Evolutionary conservation across 2,113 vertebrate genomes (phyloP), one percentile per base, ranked within the genome.

Genomic region (Sander lucioperca): DNA sequence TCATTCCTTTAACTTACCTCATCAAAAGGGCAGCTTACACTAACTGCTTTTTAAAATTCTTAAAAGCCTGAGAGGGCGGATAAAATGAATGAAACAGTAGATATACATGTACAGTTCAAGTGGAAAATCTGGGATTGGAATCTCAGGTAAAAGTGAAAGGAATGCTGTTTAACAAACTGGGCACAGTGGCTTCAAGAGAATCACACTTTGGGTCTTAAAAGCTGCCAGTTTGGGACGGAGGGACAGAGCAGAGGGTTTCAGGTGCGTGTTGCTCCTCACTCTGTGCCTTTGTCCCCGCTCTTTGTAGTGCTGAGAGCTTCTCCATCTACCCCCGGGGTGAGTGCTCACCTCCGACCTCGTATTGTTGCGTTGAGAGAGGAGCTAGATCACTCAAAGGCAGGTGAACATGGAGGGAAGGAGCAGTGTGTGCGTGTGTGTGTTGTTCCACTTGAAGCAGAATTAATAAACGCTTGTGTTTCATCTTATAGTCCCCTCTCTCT

Each of bases 241-340:
- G 56, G 84, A 66, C 62, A 47, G 72, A 80, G 82, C 39, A 4
- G 63, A 68, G 73, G 69, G 68, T 75, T 92, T 87, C 87, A 90
- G 86, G 83, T 93, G 93, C 68, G 69, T 65, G 79, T 76, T 57
- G 77, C 78, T 82, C 73, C 74, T 86, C 70, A n/a, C 80, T 84
- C 78, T 75, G 75, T 8, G 80, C 74, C 80, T 90, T 91, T 92
- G 89, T 92, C 83, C 79, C 70, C 13, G 50, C 79, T 86, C 91
- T 92, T 89, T 93, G 91, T 92, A 86, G 73, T 82, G 74, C 82
- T 88, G 89, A 90, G 88, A 91, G 85, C 90, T 83, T 81, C 88
- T 89, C 83, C 79, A 27, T 91, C 85, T 83, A 87, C 79, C 86
- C 86, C 83, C 48, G 91, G 82, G 91, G 86, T 71, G 81, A 87